Evolutionary conservation across 2,113 vertebrate species (phyloP), one percentile per base, ranked within the genome.

Genomic region (Hystrix brachyura): DNA sequence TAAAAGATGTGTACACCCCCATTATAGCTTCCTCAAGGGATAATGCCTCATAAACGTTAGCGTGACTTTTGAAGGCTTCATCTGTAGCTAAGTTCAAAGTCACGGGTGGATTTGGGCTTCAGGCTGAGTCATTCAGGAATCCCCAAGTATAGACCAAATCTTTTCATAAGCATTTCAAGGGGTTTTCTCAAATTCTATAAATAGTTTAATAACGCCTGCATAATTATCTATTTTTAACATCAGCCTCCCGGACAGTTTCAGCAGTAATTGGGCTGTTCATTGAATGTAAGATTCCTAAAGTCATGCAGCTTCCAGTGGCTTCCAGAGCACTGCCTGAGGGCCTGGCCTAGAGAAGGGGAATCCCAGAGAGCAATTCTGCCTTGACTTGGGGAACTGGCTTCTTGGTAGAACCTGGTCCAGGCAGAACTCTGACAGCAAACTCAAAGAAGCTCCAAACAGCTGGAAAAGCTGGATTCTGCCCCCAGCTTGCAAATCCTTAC

Each of bases 141-240:
- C 95, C 95, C 96, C 84, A 60, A 34, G 93, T 93, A 92, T 64
- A 95, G 38, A 94, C 87, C 93, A 95, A 7, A 95, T 97, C 72
- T 97, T 98, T 94, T 96, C 1, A 5, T 95, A 90, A 97, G 51
- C 88, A 91, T 95, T 97, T 97, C 55, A 82, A 88, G 97, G 98
- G 95, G 81, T 97, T 97, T 97, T 96, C 96, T 97, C 94, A 95
- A 97, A 97, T 95, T 97, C 96, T 98, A 94, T 95, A 97, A 98
- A 97, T 98, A 97, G 92, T 91, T 96, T 81, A 97, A 97, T 98
- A 97, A 97, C 5, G 48, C 85, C 96, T 97, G 38, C 55, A 60
- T 96, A 89, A 89, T 92, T 85, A 71, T 96, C 97, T 98, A 78
- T 97, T 97, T 98, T 97, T 96, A 97, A 87, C 25, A 0, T 46